phyloP scores from a whole-genome alignment of 1,140 invertebrate genomes.

The Mamestra configurata region DNA sequence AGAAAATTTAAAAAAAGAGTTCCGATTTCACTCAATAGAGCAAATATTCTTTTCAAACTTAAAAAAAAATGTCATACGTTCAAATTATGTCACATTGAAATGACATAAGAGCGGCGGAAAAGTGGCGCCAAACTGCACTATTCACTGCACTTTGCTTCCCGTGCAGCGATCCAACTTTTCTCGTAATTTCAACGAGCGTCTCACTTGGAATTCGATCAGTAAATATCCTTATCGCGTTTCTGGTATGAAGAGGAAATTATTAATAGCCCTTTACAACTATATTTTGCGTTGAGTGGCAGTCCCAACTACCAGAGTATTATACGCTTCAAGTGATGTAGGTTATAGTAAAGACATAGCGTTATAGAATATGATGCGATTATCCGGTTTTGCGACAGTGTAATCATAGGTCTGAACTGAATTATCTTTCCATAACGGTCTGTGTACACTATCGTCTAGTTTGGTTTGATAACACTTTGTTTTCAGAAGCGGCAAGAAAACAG shows the following conservation, averaged over 20 bases:
- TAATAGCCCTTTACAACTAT: conserved; percentile 58
- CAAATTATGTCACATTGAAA: conserved; percentile 16
- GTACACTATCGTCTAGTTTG: conserved; percentile 10
- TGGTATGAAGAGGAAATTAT: conserved; percentile 56
- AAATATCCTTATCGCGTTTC: conserved; percentile 59
- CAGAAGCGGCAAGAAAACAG: background rate
- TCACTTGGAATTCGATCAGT: conserved; percentile 54
- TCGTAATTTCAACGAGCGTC: conserved; percentile 35
- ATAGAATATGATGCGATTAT: conserved; percentile 73
- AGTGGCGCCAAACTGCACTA: conserved; percentile 3
- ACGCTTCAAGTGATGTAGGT: conserved; percentile 67
- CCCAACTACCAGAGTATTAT: conserved; percentile 14
- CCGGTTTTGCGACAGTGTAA: conserved; percentile 65
- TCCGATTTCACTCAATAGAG: background rate
- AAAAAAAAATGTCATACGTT: background rate
- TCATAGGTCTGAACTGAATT: conserved; percentile 57
- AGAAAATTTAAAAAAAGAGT: background rate
- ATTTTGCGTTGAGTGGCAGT: conserved; percentile 63
- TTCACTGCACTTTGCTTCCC: conserved; percentile 14
- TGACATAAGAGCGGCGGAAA: conserved; percentile 4
- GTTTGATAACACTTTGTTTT: conserved; percentile 24
- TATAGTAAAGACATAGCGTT: conserved; percentile 62
- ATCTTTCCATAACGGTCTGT: conserved; percentile 40
- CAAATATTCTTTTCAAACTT: background rate
- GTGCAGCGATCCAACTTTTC: conserved; percentile 31